These are phyloP conservation scores for Drosophila merina DNA, from an alignment of 2,888 invertebrate genomes.

Conservation along the genomic window DNA sequence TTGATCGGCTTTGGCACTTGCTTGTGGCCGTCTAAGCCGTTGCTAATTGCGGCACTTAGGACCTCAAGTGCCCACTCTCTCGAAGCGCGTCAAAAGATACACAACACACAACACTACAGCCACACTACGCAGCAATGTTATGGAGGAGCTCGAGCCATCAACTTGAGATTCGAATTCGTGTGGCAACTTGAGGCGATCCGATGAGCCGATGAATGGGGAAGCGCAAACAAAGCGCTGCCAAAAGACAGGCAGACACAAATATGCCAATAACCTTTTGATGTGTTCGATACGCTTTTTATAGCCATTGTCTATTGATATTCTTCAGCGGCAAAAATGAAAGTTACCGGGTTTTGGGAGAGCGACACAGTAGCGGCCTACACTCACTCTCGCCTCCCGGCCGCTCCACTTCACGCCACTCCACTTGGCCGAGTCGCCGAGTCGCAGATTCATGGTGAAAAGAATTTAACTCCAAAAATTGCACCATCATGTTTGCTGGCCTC, in stretches of 20 bases:
- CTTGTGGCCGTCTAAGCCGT: slow-evolving; percentile 28
- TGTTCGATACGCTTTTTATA: slow-evolving; percentile 61
- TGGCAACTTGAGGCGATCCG: slow-evolving; percentile 13
- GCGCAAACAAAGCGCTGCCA: slow-evolving; percentile 62
- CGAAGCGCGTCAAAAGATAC: slow-evolving; percentile 64
- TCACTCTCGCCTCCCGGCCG: background rate
- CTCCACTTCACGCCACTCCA: background rate
- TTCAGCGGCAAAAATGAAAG: slow-evolving; percentile 72
- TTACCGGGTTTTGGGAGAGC: slow-evolving; percentile 51
- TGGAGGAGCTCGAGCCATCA: slow-evolving; percentile 37
- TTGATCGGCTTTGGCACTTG: slow-evolving; percentile 16
- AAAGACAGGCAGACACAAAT: slow-evolving; percentile 38
- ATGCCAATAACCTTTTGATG: slow-evolving; percentile 67
- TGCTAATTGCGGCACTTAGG: slow-evolving; percentile 65
- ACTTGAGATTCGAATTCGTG: slow-evolving; percentile 51
- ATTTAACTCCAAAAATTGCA: slow-evolving; percentile 72
- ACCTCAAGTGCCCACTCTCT: slow-evolving; percentile 51
- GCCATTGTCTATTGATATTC: slow-evolving; percentile 64
- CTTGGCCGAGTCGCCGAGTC: slow-evolving; percentile 4
- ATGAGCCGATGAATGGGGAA: slow-evolving; percentile 31
- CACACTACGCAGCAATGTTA: slow-evolving; percentile 22
- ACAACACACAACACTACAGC: slow-evolving; percentile 37
- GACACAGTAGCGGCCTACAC: slow-evolving; percentile 18
- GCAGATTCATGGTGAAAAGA: slow-evolving; percentile 55
- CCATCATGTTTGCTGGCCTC: slow-evolving; percentile 63